Conservation (phyloP, 2,113 vertebrate genomes). For the Thinocorus orbignyianus region DNA sequence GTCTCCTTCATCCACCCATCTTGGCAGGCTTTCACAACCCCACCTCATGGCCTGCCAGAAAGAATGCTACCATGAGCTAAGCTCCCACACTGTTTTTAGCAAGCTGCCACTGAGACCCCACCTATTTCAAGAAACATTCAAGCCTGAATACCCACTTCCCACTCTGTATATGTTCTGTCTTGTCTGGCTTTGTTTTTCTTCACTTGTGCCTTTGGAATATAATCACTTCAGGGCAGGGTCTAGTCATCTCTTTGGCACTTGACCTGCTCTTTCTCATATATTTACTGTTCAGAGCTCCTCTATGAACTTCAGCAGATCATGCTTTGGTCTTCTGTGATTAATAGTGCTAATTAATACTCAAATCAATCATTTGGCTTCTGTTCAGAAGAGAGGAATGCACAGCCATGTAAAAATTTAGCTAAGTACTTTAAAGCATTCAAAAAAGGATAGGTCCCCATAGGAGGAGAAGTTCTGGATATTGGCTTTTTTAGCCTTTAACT, state of each 20-base stretch:
- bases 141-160: conserved; percentile 59
- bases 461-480: not conserved
- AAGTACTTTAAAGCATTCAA: not conserved
- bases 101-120: conserved; percentile 46
- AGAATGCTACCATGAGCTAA: conserved; percentile 4
- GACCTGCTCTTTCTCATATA: conserved; percentile 25
- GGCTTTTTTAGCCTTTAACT: not conserved
- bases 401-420: not conserved
- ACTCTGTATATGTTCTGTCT: conserved; percentile 54
- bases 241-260: conserved; percentile 51
- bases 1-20: not conserved
- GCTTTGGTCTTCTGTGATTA: conserved; percentile 39
- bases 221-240: conserved; percentile 54
- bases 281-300: conserved; percentile 11
- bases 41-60: not conserved
- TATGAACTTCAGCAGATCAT: not conserved
- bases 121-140: conserved; percentile 45
- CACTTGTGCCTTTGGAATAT: conserved; percentile 36
- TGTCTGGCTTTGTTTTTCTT: conserved; percentile 41
- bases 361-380: conserved; percentile 40
- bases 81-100: conserved; percentile 58
- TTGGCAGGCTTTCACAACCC: conserved; percentile 19
- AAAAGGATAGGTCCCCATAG: not conserved
- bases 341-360: conserved; percentile 6
- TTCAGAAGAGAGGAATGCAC: not conserved